Conservation (phyloP, 2,113 vertebrate genomes). For the Centrocercus urophasianus region DNA sequence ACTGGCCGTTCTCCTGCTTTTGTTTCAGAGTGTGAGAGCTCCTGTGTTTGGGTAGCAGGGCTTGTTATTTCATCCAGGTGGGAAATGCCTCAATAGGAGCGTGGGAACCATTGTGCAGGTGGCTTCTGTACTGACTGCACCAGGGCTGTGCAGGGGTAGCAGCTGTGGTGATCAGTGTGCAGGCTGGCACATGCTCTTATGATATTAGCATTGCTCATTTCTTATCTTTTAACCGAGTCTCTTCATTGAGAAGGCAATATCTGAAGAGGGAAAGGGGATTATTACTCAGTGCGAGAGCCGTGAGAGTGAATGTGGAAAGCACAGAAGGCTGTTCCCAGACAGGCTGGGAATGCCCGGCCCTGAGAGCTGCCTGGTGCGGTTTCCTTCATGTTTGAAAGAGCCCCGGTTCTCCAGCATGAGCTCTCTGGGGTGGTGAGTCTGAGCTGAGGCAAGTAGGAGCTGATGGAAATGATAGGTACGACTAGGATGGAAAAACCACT, state of each 20-base stretch:
- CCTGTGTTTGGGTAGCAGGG: no score
- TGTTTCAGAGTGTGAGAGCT: no score
- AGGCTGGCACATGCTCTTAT: not conserved
- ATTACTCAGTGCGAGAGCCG: not conserved
- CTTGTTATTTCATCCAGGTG: not conserved
- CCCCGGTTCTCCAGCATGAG: not conserved
- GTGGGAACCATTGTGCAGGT: not conserved
- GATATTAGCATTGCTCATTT: not conserved
- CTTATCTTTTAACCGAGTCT: not conserved
- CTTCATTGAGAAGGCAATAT: not conserved
- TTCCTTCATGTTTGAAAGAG: not conserved
- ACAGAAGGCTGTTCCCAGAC: not conserved
- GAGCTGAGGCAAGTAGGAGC: not conserved
- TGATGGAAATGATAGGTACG: not conserved
- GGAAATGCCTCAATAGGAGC: not conserved
- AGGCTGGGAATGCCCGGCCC: not conserved
- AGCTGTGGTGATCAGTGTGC: accelerated
- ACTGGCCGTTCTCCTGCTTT: no score
- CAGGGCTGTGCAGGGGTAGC: not conserved
- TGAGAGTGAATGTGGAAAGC: not conserved
- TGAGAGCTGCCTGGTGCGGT: not conserved
- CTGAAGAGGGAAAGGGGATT: not conserved
- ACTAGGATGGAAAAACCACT: not conserved
- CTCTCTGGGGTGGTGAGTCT: not conserved
- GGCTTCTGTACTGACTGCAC: not conserved